A percentile compares a stretch with the other conserved stretches of the same genome.
Evolutionary conservation across 2,113 vertebrate species (phyloP).

Genomic region (Bagarius yarrelli): DNA sequence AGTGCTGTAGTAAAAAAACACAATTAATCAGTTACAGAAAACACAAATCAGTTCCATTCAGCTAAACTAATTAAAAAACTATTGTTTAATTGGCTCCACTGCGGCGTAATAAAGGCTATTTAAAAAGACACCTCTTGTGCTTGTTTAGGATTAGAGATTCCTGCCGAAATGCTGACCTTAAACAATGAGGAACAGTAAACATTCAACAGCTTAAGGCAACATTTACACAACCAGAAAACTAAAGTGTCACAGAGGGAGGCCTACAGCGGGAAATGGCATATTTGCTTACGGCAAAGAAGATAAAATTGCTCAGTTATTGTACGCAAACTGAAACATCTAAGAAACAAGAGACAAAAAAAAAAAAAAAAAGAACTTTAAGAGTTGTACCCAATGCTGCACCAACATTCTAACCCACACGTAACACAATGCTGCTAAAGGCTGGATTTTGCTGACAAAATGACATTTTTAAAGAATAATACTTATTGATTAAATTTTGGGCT

Average conservation of each 20-base stretch:
- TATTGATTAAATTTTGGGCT: not conserved
- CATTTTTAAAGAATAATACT: no score
- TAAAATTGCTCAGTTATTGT: not conserved
- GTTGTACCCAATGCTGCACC: not conserved
- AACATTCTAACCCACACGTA: not conserved
- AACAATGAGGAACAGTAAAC: constrained; percentile 5
- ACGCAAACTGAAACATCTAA: not conserved
- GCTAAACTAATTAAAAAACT: constrained; percentile 61
- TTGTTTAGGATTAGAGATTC: not conserved
- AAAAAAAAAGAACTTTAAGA: no score
- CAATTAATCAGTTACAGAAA: constrained; percentile 60
- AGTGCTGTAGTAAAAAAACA: not conserved
- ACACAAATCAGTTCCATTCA: constrained; percentile 41
- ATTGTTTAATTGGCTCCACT: constrained; percentile 61
- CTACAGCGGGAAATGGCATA: not conserved
- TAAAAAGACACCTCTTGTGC: not conserved
- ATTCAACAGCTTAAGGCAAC: not conserved
- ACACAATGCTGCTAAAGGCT: not conserved
- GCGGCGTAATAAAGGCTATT: constrained; percentile 26
- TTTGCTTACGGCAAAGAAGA: not conserved
- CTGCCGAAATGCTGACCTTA: constrained; percentile 10
- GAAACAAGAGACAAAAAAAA: not conserved
- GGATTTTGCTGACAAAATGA: not conserved
- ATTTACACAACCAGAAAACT: not conserved
- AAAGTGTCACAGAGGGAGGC: not conserved